Conservation (phyloP, 2,113 vertebrate species). For the Rattus rattus region DNA sequence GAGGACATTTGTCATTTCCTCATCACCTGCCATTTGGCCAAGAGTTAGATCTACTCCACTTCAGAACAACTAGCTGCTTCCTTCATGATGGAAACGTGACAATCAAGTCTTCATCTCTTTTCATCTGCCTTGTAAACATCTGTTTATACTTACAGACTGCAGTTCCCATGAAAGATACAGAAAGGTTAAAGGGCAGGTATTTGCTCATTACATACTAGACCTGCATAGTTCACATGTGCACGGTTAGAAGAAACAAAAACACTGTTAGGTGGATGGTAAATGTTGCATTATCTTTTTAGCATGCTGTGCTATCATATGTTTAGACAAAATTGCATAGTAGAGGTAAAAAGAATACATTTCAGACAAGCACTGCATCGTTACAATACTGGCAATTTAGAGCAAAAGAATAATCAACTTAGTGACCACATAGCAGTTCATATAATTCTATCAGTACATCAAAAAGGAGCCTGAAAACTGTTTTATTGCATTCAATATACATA, state of each 20-base stretch:
- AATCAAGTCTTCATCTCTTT: background rate
- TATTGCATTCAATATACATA: background rate
- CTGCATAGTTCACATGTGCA: background rate
- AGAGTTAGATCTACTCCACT: background rate
- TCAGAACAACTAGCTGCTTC: background rate
- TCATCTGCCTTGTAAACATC: background rate
- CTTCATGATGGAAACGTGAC: background rate
- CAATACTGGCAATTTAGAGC: background rate
- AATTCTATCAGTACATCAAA: background rate
- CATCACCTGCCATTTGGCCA: background rate
- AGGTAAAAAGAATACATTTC: background rate
- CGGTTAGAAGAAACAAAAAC: background rate
- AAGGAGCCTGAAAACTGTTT: background rate
- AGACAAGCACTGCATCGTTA: background rate
- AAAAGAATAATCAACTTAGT: background rate
- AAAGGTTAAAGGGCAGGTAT: background rate
- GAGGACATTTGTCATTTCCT: background rate
- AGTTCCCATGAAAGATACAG: background rate
- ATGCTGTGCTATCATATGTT: background rate
- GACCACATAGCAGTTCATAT: background rate
- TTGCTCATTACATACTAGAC: background rate
- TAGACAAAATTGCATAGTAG: background rate
- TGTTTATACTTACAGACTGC: constrained; percentile 2
- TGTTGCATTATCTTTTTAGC: background rate
- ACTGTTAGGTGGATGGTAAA: background rate